phyloP scores from a whole-genome alignment of 2,888 invertebrate species.

The Salticus scenicus region DNA sequence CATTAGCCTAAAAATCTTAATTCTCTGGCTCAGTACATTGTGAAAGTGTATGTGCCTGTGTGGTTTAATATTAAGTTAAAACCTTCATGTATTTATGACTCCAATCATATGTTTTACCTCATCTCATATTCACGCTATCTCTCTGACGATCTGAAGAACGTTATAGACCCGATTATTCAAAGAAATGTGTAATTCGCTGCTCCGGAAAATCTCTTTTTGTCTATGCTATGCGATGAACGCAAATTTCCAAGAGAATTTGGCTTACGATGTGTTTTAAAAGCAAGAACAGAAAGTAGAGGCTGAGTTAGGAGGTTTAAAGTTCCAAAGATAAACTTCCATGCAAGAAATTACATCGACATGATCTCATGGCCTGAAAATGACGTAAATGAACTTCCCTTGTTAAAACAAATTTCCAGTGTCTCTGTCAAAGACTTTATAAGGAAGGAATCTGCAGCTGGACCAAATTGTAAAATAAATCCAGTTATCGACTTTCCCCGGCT shows the following conservation, averaged over 20 bases:
- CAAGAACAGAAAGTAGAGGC: not conserved
- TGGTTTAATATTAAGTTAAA: constrained; percentile 5
- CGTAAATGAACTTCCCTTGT: too few relatives aligned
- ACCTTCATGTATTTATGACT: not conserved
- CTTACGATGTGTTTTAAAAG: not conserved
- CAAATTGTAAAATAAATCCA: too few relatives aligned
- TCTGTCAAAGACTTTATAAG: too few relatives aligned
- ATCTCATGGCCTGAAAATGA: too few relatives aligned
- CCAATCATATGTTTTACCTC: not conserved
- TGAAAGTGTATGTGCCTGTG: too few relatives aligned
- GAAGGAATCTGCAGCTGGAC: too few relatives aligned
- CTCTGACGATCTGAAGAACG: not conserved
- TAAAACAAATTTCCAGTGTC: too few relatives aligned
- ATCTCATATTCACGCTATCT: constrained; percentile 7
- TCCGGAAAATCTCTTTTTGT: constrained; percentile 2
- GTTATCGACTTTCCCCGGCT: too few relatives aligned
- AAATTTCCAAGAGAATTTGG: not conserved
- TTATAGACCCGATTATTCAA: constrained; percentile 2
- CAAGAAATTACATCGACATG: too few relatives aligned
- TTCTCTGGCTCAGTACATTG: too few relatives aligned
- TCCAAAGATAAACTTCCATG: not conserved
- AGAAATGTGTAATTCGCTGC: not conserved
- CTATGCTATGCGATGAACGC: not conserved
- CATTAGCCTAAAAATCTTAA: too few relatives aligned
- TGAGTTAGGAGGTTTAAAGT: not conserved